Base-by-base conservation (phyloP, 2,888 invertebrate species). In the Hydrotaea cyrtoneurina region DNA sequence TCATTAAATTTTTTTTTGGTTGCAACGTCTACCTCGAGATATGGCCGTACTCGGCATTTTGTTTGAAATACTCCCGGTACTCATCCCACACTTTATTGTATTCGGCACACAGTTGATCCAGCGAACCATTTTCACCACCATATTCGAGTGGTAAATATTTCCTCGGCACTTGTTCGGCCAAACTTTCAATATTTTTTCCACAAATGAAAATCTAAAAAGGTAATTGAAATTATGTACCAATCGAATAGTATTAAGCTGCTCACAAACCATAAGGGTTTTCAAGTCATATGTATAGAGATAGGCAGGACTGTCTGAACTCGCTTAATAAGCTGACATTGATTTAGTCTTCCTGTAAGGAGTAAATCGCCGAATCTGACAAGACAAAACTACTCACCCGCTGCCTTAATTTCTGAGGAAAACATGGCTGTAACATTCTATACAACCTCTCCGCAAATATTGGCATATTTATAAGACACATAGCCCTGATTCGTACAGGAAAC, bases 61-160 rank as follows among this genome's bases (percentile, higher is more conserved):
- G 90, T 3, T 86, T 86, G 85, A 91, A 91, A 80, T 88, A 91
- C 5, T 87, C 85, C 3, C 87, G 83, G 39, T 90, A 87, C 0
- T 83, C 87, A 2, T 31, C 89, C 64, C 64, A 62, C 86, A n/a
- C 87, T 86, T 46, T 88, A 62, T 57, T 89, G 87, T 88, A 88
- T 87, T 1, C 88, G 62, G 36, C 86, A 10, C 87, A 2, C 87
- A 59, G 17, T 86, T 87, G 59, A 26, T 88, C 86, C 17, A 94
- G 87, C 59, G 93, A 92, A 87, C 93, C 93, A 85, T 93, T 94
- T 55, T 93, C 93, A 0, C 95, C 95, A n/a, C 95, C 95, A 88
- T 95, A 95, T 88, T 96, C 95, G 3, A 89, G 92, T 1, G 95
- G 95, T 43, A 95, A 90, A 76, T 94, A 92, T 26, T 93, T 92